Evolutionary conservation across 2,113 vertebrate species (phyloP).

Genomic region (Lagopus leucura): DNA sequence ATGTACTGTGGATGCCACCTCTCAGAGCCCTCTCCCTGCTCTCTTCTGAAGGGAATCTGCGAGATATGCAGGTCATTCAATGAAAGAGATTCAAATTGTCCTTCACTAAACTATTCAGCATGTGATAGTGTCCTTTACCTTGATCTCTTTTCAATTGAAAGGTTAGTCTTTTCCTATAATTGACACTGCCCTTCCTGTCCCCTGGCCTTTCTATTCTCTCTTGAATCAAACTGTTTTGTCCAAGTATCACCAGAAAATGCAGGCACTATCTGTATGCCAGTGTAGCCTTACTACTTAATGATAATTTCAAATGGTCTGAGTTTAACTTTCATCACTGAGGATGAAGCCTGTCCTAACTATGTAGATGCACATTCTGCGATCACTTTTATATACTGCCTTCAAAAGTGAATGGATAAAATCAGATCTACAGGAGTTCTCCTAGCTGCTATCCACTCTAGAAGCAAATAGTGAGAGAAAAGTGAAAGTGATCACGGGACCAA

Average conservation of each 20-base stretch:
- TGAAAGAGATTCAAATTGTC: neutral
- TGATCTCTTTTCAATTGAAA: neutral
- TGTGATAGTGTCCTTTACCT: neutral
- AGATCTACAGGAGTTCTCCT: neutral
- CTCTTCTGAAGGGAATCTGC: neutral
- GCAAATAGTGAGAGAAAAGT: neutral
- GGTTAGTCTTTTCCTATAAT: neutral
- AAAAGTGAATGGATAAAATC: neutral
- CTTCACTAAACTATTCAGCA: neutral
- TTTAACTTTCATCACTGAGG: neutral
- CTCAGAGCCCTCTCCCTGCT: neutral
- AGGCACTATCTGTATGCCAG: neutral
- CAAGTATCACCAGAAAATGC: neutral
- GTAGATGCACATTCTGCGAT: neutral
- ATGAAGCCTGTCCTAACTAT: neutral
- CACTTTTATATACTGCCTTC: neutral
- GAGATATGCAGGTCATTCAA: neutral
- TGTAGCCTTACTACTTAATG: neutral
- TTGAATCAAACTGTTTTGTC: neutral
- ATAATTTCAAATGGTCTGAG: neutral
- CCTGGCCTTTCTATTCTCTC: neutral
- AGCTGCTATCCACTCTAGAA: neutral
- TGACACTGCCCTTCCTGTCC: rapidly evolving
- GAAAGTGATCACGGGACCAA: rapidly evolving
- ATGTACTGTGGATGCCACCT: neutral